Evolutionary conservation across 2,888 invertebrate species (phyloP).

Genomic region (Trilocha varians): DNA sequence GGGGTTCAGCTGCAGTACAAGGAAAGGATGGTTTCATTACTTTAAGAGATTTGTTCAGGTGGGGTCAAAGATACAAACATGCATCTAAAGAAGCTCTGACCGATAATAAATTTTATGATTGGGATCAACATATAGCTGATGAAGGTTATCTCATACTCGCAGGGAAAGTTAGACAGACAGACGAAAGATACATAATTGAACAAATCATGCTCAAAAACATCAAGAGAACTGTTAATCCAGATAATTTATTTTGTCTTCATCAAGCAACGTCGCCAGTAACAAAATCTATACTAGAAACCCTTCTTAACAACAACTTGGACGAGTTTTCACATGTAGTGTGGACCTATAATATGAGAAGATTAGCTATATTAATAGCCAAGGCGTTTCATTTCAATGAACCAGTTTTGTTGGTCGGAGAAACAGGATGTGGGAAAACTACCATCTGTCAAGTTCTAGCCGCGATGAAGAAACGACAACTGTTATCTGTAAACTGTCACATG

Average conservation of each 20-base stretch:
- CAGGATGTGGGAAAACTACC: conserved; percentile 98
- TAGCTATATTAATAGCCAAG: conserved; percentile 85
- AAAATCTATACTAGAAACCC: conserved; percentile 76
- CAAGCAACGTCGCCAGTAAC: conserved; percentile 84
- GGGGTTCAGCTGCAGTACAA: conserved; percentile 90
- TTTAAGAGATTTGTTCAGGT: conserved; percentile 93
- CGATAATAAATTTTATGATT: conserved; percentile 84
- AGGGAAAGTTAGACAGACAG: conserved; percentile 88
- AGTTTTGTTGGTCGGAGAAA: conserved; percentile 95
- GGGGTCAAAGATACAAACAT: conserved; percentile 94
- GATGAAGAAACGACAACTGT: conserved; percentile 76
- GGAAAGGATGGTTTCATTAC: conserved; percentile 96
- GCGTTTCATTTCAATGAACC: conserved; percentile 95
- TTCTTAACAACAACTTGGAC: conserved; percentile 69
- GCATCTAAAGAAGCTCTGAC: conserved; percentile 74
- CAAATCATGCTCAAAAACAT: conserved; percentile 86
- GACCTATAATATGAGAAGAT: conserved; percentile 92
- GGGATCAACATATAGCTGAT: conserved; percentile 97
- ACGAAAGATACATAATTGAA: conserved; percentile 87
- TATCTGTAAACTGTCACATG: conserved; percentile 97
- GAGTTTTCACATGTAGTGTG: conserved; percentile 90
- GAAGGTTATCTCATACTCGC: conserved; percentile 96
- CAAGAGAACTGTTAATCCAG: conserved; percentile 80
- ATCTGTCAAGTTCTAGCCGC: conserved; percentile 91
- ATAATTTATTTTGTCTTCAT: conserved; percentile 80